phyloP scores from a whole-genome alignment of 2,113 vertebrate genomes.

The Catharus bicknelli region DNA sequence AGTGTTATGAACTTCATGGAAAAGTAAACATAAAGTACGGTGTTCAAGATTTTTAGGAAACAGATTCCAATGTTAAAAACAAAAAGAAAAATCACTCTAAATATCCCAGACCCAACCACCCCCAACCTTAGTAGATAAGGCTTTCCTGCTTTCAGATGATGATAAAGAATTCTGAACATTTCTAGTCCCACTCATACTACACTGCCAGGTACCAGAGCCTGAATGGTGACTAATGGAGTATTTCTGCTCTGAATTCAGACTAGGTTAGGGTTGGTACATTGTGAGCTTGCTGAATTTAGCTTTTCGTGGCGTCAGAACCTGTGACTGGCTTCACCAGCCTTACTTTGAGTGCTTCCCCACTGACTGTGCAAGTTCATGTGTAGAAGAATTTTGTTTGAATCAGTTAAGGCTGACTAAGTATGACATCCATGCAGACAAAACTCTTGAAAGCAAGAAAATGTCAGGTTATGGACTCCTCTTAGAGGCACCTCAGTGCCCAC shows the following conservation, averaged over 20 bases:
- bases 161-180: neutral
- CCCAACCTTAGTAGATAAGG: neutral
- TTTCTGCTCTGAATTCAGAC: neutral
- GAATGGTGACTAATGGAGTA: constrained; percentile 2
- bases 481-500: constrained; percentile 59
- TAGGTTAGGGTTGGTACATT: neutral
- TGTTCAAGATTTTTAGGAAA: neutral
- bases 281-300: constrained; percentile 19
- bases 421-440: constrained; percentile 4
- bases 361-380: neutral
- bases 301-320: neutral
- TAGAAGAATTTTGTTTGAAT: neutral
- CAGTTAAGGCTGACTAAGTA: constrained; percentile 15
- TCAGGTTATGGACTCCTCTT: constrained; percentile 46
- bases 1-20: neutral
- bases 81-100: neutral
- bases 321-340: neutral
- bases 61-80: neutral
- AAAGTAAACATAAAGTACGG: neutral
- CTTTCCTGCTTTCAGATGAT: neutral
- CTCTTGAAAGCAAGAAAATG: constrained; percentile 54
- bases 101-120: accelerated
- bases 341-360: neutral
- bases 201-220: neutral
- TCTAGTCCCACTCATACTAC: neutral